Evolutionary conservation across 2,888 invertebrate genomes (phyloP), one percentile per base, ranked within the genome.

Genomic region (Drosophila quinaria): DNA sequence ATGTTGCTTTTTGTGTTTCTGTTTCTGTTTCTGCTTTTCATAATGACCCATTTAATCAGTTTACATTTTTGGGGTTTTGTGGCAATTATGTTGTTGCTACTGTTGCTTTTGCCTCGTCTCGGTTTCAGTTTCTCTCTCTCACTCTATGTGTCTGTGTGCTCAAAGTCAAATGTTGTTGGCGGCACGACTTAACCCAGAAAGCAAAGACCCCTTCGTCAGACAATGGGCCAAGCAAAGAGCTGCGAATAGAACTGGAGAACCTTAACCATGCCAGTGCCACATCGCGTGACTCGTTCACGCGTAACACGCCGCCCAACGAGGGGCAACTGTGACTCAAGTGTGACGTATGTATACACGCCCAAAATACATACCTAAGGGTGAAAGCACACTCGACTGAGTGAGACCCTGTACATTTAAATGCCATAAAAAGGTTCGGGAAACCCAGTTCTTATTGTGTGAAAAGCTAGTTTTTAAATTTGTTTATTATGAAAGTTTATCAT

Each of bases 221-320:
- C 65, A 74, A 69, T 62, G 62, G 35, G 51, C 51, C 52, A 46
- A 52, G 37, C 56, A 13, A 8, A 50, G 44, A 33, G 50, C n/a
- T 59, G 13, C n/a, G 58, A 55, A 22, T 50, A 31, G 29, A 62
- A 37, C 52, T 54, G 19, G 46, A 65, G 51, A 76, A 72, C 80
- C 77, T 76, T 79, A 79, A 79, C 78, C 67, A 78, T 70, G 79
- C 72, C 61, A 65, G 49, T 47, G 61, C 62, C 68, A 70, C 67
- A 74, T 86, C 71, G 89, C 89, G 89, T 89, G 89, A 90, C 90
- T 80, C 68, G 68, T 61, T 75, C 86, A 82, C 82, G 80, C 82
- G 64, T 80, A 79, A 79, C 81, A 44, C 51, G 58, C 33, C 51
- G 44, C 11, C 52, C 54, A 56, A 50, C 52, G 22, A 47, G 54